Evolutionary conservation across 1,140 invertebrate species (phyloP).

Genomic region (Amphibalanus amphitrite): DNA sequence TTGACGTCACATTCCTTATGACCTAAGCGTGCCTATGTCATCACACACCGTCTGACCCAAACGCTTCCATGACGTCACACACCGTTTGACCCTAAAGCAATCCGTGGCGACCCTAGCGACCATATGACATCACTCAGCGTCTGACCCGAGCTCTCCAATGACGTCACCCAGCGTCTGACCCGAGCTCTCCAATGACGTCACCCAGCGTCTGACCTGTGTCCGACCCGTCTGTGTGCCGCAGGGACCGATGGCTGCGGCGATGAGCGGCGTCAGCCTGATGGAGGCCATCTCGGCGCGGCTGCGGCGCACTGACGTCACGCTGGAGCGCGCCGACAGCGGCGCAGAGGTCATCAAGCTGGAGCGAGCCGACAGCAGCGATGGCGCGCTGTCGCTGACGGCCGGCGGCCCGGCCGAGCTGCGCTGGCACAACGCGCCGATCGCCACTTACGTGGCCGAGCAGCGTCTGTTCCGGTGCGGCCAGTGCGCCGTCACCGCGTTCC

Average conservation of each 20-base stretch:
- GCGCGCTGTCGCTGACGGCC: not conserved
- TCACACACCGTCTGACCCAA: too few relatives aligned
- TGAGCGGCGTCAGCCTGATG: not conserved
- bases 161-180: too few relatives aligned
- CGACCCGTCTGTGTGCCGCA: not conserved
- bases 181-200: too few relatives aligned
- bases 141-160: too few relatives aligned
- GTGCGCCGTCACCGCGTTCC: conserved; percentile 57
- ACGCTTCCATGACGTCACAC: too few relatives aligned
- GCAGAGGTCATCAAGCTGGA: not conserved
- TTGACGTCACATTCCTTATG: too few relatives aligned
- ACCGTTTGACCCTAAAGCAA: too few relatives aligned
- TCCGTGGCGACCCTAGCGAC: too few relatives aligned
- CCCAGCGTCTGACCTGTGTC: too few relatives aligned
- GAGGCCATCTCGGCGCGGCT: conserved; percentile 3
- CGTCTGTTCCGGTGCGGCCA: conserved; percentile 53
- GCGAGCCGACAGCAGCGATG: not conserved
- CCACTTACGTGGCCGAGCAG: conserved; percentile 48
- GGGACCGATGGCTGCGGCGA: not conserved
- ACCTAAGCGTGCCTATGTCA: too few relatives aligned
- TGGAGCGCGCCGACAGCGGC: not conserved
- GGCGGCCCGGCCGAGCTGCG: conserved; percentile 24
- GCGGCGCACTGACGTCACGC: not conserved
- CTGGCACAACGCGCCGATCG: conserved; percentile 51
- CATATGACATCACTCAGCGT: too few relatives aligned